phyloP scores from a whole-genome alignment of 2,797 vertebrate genomes.

The Esox masquinongy region DNA sequence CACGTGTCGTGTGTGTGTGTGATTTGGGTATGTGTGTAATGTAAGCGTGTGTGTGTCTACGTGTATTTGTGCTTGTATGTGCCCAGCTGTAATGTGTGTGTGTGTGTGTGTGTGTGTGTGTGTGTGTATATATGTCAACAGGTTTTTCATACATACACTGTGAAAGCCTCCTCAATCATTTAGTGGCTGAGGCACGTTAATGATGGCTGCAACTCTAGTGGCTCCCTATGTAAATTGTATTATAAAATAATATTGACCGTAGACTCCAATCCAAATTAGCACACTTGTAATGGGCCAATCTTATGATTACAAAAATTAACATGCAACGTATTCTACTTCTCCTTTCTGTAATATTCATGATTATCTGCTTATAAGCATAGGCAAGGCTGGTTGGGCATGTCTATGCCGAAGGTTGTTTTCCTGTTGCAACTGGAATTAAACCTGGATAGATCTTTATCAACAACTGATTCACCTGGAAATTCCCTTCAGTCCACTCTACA shows the following conservation, averaged over 20 bases:
- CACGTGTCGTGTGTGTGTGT: neutral
- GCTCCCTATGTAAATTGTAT: neutral
- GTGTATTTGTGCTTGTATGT: neutral
- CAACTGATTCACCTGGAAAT: no score
- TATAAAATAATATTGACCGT: neutral
- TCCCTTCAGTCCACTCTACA: neutral
- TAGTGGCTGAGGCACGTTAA: slow-evolving; percentile 10
- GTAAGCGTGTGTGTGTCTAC: neutral
- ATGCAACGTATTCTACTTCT: no score
- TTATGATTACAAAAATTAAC: no score
- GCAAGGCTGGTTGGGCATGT: no score
- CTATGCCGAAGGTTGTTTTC: no score
- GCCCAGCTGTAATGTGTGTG: neutral
- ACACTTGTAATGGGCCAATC: neutral
- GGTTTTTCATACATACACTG: neutral
- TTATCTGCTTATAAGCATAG: no score
- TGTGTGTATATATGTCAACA: neutral
- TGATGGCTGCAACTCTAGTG: neutral
- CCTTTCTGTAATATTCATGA: no score
- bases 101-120: neutral
- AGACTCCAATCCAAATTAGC: neutral
- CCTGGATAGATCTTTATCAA: no score
- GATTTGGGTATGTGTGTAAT: neutral
- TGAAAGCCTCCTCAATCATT: neutral
- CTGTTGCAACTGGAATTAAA: no score